Evolutionary conservation across 2,888 invertebrate genomes (phyloP).

Genomic region (Strigamia transsilvanica): DNA sequence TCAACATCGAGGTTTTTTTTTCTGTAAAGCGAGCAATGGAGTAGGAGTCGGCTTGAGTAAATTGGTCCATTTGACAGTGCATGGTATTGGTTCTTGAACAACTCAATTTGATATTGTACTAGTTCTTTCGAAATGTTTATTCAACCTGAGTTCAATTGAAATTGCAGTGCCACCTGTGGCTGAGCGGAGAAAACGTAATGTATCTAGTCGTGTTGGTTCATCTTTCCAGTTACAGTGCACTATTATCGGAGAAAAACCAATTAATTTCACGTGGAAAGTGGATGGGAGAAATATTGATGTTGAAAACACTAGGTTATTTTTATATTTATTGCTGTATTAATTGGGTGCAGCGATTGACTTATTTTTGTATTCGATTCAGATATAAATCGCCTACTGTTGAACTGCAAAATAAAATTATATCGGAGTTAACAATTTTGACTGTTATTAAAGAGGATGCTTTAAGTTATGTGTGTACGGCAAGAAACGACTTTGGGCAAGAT

Average conservation of each 20-base stretch:
- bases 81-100: conserved; percentile 71
- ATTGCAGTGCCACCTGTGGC: conserved; percentile 86
- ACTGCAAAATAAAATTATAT: conserved; percentile 50
- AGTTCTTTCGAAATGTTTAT: background rate
- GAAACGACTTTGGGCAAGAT: conserved; percentile 80
- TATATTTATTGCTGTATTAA: background rate
- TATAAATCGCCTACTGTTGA: conserved; percentile 4
- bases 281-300: conserved; percentile 90
- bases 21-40: conserved; percentile 95
- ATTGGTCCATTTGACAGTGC: conserved; percentile 90
- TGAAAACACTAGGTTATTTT: conserved; percentile 74
- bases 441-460: conserved; percentile 81
- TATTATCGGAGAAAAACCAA: conserved; percentile 88
- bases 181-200: conserved; percentile 88
- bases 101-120: conserved; percentile 6
- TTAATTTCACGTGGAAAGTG: conserved; percentile 94
- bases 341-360: background rate
- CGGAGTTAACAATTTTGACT: conserved; percentile 70
- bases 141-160: background rate
- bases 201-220: conserved; percentile 88
- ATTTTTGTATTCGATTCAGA: background rate
- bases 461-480: conserved; percentile 80
- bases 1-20: conserved; percentile 84
- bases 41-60: conserved; percentile 94
- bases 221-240: conserved; percentile 90